Percentiles rank a stretch among this genome's conserved stretches.
These are phyloP conservation scores for Acropora yongei DNA, from an alignment of 64 coral and sea anemone genomes.

Conservation along the genomic window DNA sequence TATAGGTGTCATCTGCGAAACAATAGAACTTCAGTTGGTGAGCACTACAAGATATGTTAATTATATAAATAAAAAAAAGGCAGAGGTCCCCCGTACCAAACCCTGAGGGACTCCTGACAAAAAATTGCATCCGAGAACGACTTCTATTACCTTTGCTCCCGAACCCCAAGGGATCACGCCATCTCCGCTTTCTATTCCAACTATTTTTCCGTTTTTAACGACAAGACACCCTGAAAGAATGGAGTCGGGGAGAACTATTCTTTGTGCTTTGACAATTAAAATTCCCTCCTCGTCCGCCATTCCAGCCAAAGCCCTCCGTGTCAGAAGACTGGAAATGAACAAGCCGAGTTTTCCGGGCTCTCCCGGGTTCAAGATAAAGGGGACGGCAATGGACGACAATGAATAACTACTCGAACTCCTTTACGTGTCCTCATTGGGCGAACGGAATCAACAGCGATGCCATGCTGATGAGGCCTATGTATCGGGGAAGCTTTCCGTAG, in stretches of 20 bases:
- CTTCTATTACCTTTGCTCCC: background rate
- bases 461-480: too few relatives aligned
- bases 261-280: conserved; percentile 19
- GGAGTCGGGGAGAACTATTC: conserved; percentile 33
- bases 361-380: background rate
- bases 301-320: background rate
- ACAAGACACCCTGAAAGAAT: conserved; percentile 10
- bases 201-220: conserved; percentile 26
- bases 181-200: conserved; percentile 6
- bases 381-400: too few relatives aligned
- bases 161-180: background rate
- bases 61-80: too few relatives aligned
- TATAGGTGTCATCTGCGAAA: too few relatives aligned
- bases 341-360: background rate
- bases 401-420: too few relatives aligned
- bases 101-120: background rate
- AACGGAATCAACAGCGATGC: too few relatives aligned
- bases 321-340: background rate
- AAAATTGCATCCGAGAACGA: background rate
- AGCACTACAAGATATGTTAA: too few relatives aligned
- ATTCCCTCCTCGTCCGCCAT: background rate
- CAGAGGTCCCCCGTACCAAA: too few relatives aligned
- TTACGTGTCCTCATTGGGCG: too few relatives aligned
- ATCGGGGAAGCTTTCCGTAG: too few relatives aligned
- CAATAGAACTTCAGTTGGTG: too few relatives aligned